phyloP scores from a whole-genome alignment of 2,113 vertebrate species.

The Todiramphus saurophagus region DNA sequence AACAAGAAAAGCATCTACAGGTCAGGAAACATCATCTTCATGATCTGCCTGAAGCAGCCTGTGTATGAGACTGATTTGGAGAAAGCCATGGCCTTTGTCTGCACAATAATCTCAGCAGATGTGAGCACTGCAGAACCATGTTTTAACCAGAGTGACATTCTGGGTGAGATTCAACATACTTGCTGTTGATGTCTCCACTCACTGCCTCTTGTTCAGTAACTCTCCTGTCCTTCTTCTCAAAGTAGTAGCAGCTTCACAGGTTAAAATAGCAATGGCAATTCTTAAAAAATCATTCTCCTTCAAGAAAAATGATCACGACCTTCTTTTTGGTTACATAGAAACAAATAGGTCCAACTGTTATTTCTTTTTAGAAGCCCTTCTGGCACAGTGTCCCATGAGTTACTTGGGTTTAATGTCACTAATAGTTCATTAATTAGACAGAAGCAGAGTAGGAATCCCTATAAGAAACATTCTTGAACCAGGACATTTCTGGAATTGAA shows the following conservation, averaged over 20 bases:
- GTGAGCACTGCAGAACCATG: neutral
- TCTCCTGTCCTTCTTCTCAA: neutral
- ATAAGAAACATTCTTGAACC: neutral
- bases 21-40: neutral
- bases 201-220: neutral
- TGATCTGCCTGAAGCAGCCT: neutral
- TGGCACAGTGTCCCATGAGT: rapidly evolving
- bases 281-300: neutral
- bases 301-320: neutral
- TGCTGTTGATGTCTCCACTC: neutral
- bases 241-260: rapidly evolving
- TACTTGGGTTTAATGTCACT: neutral
- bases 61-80: rapidly evolving
- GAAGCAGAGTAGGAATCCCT: neutral
- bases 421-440: neutral
- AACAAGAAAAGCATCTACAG: neutral
- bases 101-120: neutral
- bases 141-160: neutral
- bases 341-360: neutral
- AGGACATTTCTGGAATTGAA: neutral
- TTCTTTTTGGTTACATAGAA: neutral
- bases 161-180: neutral
- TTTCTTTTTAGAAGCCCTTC: neutral
- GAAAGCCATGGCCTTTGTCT: neutral
- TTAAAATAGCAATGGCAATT: neutral